Evolutionary conservation across 2,888 invertebrate genomes (phyloP), one percentile per base, ranked within the genome.

Genomic region (Rhingia rostrata): DNA sequence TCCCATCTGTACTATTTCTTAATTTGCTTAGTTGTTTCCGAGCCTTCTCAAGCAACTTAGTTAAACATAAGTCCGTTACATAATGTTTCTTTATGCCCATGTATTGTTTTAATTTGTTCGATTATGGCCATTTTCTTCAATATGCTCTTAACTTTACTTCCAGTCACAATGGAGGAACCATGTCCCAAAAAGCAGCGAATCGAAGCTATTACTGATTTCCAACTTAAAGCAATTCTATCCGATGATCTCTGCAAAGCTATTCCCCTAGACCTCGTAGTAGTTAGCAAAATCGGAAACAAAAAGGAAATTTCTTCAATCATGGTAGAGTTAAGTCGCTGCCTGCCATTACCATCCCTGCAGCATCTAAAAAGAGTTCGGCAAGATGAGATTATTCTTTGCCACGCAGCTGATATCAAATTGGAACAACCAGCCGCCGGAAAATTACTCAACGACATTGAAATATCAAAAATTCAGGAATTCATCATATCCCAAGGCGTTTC

Each of bases 311-410:
- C 96, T 0, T 92, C 91, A 77, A 92, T 94, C 0, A 94, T 97
- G 49, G 87, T 91, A 32, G 90, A 93, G 47, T 90, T 95, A 10
- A 94, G 94, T 86, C 92, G 93, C 35, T 92, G 92, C 35, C 87
- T 94, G 43, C 94, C 95, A 0, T 88, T 96, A 4, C 92, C 93
- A 12, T 92, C 93, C 12, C 91, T 96, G 7, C 93, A 93, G 54
- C 96, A 97, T 91, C 91, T 97, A 14, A 97, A 97, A 89, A 93
- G 97, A 85, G 95, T 96, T 0, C 92, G 93, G 47, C 93, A 93
- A 5, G 93, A 91, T 53, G 92, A 93, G 32, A 92, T 96, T 0
- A 88, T 96, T 9, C 86, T 96, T 88, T 92, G 93, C 88, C 86
- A 58, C 10, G 22, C 30, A 33, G 56, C 66, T 5, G 74, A 82